A percentile compares a stretch with the other conserved stretches of the same genome.
Evolutionary conservation across 2,888 invertebrate genomes (phyloP).

Genomic region (Pyrochroa serraticornis): DNA sequence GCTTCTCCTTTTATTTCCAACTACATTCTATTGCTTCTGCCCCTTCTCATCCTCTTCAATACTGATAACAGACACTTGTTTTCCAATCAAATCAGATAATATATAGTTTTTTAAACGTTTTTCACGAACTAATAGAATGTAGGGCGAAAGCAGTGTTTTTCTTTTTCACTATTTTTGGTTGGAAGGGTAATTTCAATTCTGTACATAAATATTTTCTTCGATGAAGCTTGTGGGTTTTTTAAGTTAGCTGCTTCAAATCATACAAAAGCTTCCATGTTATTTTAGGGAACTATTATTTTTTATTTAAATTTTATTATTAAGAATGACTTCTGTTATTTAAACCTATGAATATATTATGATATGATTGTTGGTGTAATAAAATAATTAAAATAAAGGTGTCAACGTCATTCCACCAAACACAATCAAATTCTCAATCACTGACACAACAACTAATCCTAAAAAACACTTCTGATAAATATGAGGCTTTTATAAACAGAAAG

Average conservation of each 20-base stretch:
- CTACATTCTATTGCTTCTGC: constrained; percentile 40
- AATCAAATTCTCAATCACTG: too few species aligned
- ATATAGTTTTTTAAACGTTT: constrained; percentile 17
- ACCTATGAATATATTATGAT: constrained; percentile 59
- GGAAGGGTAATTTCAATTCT: constrained; percentile 47
- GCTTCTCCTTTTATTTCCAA: constrained; percentile 41
- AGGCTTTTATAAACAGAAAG: too few species aligned
- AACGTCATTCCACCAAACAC: too few species aligned
- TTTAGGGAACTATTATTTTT: constrained; percentile 50
- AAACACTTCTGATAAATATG: too few species aligned
- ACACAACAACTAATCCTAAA: too few species aligned
- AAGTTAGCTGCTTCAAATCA: constrained; percentile 49
- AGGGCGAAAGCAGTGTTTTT: constrained; percentile 34
- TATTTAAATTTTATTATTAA: constrained; percentile 57
- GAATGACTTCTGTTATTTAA: constrained; percentile 59
- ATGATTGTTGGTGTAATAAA: constrained; percentile 62
- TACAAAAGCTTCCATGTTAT: constrained; percentile 54
- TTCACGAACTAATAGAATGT: constrained; percentile 31
- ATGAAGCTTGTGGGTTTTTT: constrained; percentile 51
- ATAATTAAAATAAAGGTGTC: constrained; percentile 47
- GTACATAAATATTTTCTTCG: constrained; percentile 46
- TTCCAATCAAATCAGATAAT: constrained; percentile 15
- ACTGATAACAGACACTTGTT: constrained; percentile 18
- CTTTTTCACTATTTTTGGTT: constrained; percentile 42
- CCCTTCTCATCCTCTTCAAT: background rate